Conservation (phyloP, 2,113 vertebrate genomes). For the Jaculus jaculus region DNA sequence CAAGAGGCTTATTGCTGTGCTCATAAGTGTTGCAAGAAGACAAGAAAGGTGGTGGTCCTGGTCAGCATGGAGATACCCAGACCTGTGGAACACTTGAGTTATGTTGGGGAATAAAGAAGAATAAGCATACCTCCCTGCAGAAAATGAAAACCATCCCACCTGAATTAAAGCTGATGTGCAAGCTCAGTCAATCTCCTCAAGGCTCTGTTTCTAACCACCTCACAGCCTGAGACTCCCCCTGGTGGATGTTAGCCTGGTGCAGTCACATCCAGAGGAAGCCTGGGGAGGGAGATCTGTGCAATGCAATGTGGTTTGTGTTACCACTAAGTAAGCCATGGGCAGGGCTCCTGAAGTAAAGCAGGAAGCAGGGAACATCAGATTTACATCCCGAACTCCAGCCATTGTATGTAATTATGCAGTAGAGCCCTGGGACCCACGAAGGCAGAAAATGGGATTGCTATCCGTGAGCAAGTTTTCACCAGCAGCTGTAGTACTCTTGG, state of each 20-base stretch:
- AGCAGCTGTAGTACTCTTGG: background rate
- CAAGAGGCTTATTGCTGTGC: background rate
- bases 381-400: constrained; percentile 64
- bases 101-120: background rate
- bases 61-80: background rate
- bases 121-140: too few relatives aligned
- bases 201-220: too few relatives aligned
- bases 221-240: background rate
- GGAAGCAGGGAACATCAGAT: constrained; percentile 73
- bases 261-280: background rate
- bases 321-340: constrained; percentile 9
- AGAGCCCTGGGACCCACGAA: background rate
- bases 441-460: constrained; percentile 13
- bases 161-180: background rate
- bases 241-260: background rate
- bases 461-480: rapidly evolving
- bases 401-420: constrained; percentile 31
- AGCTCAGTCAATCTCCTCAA: background rate
- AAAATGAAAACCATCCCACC: too few relatives aligned
- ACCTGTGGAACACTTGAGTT: background rate
- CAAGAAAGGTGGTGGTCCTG: background rate
- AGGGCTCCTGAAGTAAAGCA: constrained; percentile 46
- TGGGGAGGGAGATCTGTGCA: background rate
- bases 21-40: background rate
- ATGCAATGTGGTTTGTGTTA: constrained; percentile 67